Evolutionary conservation across 1,140 invertebrate genomes (phyloP).

Genomic region (Drosophila persimilis): DNA sequence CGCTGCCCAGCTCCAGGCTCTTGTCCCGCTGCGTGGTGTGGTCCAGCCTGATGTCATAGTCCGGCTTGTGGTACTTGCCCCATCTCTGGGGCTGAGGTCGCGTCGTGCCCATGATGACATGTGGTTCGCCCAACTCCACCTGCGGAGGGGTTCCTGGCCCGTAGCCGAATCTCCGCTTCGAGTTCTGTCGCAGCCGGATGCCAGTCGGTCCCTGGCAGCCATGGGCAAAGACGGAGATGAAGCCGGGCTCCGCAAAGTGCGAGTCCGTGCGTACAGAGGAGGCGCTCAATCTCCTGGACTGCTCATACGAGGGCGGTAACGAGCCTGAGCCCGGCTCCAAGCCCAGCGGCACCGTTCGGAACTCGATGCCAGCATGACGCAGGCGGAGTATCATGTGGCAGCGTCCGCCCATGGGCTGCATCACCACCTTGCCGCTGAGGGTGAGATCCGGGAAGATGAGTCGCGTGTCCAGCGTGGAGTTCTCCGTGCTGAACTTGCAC

Average conservation of each 20-base stretch:
- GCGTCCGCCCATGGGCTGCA: constrained; percentile 84
- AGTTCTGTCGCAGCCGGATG: constrained; percentile 73
- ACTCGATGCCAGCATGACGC: constrained; percentile 90
- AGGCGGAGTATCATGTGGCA: constrained; percentile 92
- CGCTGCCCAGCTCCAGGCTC: constrained; percentile 54
- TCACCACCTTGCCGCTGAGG: constrained; percentile 89
- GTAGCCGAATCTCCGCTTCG: constrained; percentile 71
- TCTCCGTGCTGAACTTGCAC: constrained; percentile 89
- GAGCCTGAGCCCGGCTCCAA: constrained; percentile 35
- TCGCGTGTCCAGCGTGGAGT: constrained; percentile 89
- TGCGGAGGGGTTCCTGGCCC: constrained; percentile 41
- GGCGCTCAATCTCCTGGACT: constrained; percentile 84
- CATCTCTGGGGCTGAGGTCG: constrained; percentile 30
- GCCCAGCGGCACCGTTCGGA: constrained; percentile 84
- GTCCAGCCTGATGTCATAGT: constrained; percentile 64
- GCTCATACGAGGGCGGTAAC: constrained; percentile 47
- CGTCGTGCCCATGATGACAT: constrained; percentile 62
- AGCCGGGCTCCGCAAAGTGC: constrained; percentile 91
- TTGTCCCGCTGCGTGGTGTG: constrained; percentile 54
- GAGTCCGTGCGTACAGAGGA: constrained; percentile 91
- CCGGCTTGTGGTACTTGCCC: constrained; percentile 53
- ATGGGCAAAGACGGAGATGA: constrained; percentile 92
- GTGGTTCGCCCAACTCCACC: constrained; percentile 66
- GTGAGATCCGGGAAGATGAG: constrained; percentile 90
- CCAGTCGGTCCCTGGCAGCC: constrained; percentile 86